Conservation (phyloP, 2,113 vertebrate genomes). For the Phoxinus phoxinus region DNA sequence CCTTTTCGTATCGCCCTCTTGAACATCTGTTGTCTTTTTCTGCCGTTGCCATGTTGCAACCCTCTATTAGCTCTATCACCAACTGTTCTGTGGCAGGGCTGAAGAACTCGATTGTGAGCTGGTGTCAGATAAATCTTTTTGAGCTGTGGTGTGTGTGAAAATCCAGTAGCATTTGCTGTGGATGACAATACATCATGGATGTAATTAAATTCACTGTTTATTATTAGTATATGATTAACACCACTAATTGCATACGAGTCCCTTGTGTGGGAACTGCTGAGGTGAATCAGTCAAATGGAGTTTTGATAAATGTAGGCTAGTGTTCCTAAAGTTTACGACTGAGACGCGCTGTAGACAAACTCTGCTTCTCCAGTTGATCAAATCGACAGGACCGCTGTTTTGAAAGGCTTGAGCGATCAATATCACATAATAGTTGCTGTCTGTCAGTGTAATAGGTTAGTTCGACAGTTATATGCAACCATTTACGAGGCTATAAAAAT, state of each 20-base stretch:
- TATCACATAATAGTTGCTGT: slow-evolving; percentile 38
- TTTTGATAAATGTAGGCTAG: slow-evolving; percentile 22
- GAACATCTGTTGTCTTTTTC: slow-evolving; percentile 49
- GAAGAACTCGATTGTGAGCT: slow-evolving; percentile 46
- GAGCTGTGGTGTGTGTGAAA: not conserved
- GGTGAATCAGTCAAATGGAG: slow-evolving; percentile 23
- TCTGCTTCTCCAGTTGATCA: slow-evolving; percentile 4
- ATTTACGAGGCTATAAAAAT: slow-evolving; percentile 28
- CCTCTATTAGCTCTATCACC: slow-evolving; percentile 53
- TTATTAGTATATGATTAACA: slow-evolving; percentile 45
- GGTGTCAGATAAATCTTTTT: slow-evolving; percentile 37
- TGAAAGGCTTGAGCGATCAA: slow-evolving; percentile 34
- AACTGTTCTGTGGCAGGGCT: slow-evolving; percentile 53
- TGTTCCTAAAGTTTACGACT: slow-evolving; percentile 27
- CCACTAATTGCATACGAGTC: slow-evolving; percentile 26
- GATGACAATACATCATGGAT: slow-evolving; percentile 21
- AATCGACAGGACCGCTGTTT: slow-evolving; percentile 1
- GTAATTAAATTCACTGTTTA: slow-evolving; percentile 41
- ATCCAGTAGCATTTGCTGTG: not conserved
- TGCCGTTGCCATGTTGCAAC: slow-evolving; percentile 51
- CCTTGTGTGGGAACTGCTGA: slow-evolving; percentile 18
- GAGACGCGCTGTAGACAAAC: slow-evolving; percentile 11
- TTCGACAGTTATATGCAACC: slow-evolving; percentile 27
- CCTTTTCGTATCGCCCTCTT: not conserved
- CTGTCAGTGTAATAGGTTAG: slow-evolving; percentile 35